These are phyloP conservation scores for Suillia variegata DNA, from an alignment of 2,888 invertebrate genomes.

Conservation along the genomic window DNA sequence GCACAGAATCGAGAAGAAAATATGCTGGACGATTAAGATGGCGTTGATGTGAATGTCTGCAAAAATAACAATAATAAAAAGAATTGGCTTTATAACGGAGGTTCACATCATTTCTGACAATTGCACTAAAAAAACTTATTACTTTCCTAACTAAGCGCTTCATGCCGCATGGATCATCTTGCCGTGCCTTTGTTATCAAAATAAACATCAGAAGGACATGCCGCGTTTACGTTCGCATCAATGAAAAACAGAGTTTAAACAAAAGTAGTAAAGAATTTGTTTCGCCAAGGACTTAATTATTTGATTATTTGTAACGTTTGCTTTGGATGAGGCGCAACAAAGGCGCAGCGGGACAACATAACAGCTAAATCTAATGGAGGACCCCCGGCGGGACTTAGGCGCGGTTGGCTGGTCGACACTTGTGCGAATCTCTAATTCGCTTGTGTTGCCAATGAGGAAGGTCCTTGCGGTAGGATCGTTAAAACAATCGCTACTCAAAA, in stretches of 20 bases:
- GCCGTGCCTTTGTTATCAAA: neutral
- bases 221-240: slow-evolving; percentile 4
- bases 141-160: slow-evolving; percentile 2
- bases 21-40: no score
- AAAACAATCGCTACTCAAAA: no score
- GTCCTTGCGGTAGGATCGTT: no score
- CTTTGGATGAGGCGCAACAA: slow-evolving; percentile 28
- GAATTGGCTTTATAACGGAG: no score
- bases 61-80: neutral
- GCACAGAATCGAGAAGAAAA: no score
- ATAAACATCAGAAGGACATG: slow-evolving; percentile 5
- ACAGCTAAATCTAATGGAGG: neutral
- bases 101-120: no score
- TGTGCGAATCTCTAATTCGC: slow-evolving; percentile 7
- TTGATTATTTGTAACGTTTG: slow-evolving; percentile 38
- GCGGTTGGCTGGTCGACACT: slow-evolving; percentile 35
- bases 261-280: slow-evolving; percentile 12
- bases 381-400: slow-evolving; percentile 38
- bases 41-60: no score
- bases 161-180: neutral
- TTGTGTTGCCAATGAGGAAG: no score
- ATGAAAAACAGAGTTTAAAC: slow-evolving; percentile 28
- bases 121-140: no score
- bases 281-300: slow-evolving; percentile 46
- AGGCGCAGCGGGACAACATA: slow-evolving; percentile 16